Conservation (phyloP, 1,140 invertebrate species). For the Magallana gigas region DNA sequence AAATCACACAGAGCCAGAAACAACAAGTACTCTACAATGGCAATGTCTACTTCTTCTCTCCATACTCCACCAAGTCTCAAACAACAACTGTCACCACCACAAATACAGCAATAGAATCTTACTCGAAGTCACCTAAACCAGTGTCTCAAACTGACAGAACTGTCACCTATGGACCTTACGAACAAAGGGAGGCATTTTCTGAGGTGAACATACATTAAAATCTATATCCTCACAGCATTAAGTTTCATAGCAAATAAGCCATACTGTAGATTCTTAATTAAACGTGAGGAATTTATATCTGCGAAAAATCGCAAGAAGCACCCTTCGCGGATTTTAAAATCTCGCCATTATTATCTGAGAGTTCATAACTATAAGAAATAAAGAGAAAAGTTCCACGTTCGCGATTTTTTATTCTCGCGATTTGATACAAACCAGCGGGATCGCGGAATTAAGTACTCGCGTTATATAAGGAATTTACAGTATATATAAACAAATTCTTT, state of each 20-base stretch:
- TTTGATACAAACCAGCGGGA: too few relatives aligned
- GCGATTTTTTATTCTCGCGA: too few relatives aligned
- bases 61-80: conserved; percentile 89
- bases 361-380: too few relatives aligned
- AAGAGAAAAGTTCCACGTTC: too few relatives aligned
- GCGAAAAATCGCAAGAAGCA: too few relatives aligned
- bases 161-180: conserved; percentile 93
- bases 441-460: too few relatives aligned
- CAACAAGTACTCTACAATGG: conserved; percentile 93
- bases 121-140: conserved; percentile 90
- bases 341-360: too few relatives aligned
- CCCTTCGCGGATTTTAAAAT: too few relatives aligned
- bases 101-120: conserved; percentile 90
- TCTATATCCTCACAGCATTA: not conserved
- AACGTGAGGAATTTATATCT: too few relatives aligned
- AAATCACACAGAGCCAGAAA: conserved; percentile 94
- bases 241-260: not conserved
- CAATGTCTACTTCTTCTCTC: conserved; percentile 90
- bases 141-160: conserved; percentile 87
- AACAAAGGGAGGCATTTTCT: conserved; percentile 84
- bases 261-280: too few relatives aligned
- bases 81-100: conserved; percentile 89
- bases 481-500: too few relatives aligned
- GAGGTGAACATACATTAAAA: conserved; percentile 63
- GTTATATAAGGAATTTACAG: too few relatives aligned